A percentile compares a stretch with the other conserved stretches of the same genome.
Evolutionary conservation across 2,888 invertebrate species (phyloP).

Genomic region (Mongoloraphidia duomilia): DNA sequence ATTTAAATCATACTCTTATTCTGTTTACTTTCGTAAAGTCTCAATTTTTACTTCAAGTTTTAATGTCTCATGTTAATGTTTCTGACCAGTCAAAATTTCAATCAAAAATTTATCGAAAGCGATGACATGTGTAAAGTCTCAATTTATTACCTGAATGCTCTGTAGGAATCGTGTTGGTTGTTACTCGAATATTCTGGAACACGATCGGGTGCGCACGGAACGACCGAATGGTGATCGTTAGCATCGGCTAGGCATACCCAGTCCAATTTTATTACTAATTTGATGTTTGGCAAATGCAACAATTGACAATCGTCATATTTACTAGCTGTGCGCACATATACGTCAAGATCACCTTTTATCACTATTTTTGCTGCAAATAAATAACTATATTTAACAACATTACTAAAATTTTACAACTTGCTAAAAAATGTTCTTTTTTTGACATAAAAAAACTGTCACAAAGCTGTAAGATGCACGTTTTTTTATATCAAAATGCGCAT

Average conservation of each 20-base stretch:
- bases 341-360: constrained; percentile 85
- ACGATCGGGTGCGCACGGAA: constrained; percentile 91
- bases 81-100: too few species aligned
- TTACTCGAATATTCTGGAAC: constrained; percentile 94
- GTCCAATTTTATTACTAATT: constrained; percentile 65
- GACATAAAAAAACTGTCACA: not conserved
- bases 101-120: too few species aligned
- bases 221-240: constrained; percentile 89
- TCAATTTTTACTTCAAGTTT: too few species aligned
- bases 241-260: constrained; percentile 91
- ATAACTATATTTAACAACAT: not conserved
- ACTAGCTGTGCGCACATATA: constrained; percentile 91
- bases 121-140: too few species aligned
- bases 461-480: too few species aligned
- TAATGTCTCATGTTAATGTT: too few species aligned
- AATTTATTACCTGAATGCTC: constrained; percentile 49
- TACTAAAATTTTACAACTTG: too few species aligned
- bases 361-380: constrained; percentile 56
- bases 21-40: too few species aligned
- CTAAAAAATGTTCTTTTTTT: not conserved
- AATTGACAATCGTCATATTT: constrained; percentile 97
- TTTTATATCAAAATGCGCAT: too few species aligned
- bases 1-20: too few species aligned
- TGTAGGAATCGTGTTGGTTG: constrained; percentile 89
- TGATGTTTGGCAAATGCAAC: constrained; percentile 78